Conservation (phyloP, 2,888 invertebrate species). For the Phasia obesa region DNA sequence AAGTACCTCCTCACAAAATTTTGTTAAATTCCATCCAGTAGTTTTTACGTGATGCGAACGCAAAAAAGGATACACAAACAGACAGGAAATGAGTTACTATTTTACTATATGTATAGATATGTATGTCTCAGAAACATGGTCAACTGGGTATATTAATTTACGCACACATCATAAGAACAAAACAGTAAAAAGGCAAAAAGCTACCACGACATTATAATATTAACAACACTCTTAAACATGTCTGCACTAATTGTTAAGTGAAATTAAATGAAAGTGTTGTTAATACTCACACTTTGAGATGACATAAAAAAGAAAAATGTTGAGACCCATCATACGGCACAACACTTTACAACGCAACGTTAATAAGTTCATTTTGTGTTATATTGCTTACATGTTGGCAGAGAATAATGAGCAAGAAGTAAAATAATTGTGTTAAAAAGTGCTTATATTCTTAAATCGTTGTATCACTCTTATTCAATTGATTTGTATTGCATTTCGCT, state of each 20-base stretch:
- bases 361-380: constrained; percentile 36
- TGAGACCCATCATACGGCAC: background rate
- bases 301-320: constrained; percentile 4
- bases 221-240: constrained; percentile 39
- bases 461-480: no score
- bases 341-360: background rate
- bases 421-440: no score
- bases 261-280: constrained; percentile 59
- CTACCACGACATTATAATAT: constrained; percentile 31
- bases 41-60: no score
- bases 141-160: constrained; percentile 10
- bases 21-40: no score
- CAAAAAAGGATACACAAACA: no score
- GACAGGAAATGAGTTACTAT: no score
- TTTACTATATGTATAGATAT: no score
- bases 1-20: no score
- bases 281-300: constrained; percentile 16
- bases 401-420: no score
- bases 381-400: no score
- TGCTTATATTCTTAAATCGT: no score
- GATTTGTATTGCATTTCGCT: no score
- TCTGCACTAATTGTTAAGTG: constrained; percentile 61
- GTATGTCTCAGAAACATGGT: background rate
- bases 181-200: background rate
- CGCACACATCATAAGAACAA: background rate